Evolutionary conservation across 2,797 vertebrate genomes (phyloP).

Genomic region (Eulemur mongoz): DNA sequence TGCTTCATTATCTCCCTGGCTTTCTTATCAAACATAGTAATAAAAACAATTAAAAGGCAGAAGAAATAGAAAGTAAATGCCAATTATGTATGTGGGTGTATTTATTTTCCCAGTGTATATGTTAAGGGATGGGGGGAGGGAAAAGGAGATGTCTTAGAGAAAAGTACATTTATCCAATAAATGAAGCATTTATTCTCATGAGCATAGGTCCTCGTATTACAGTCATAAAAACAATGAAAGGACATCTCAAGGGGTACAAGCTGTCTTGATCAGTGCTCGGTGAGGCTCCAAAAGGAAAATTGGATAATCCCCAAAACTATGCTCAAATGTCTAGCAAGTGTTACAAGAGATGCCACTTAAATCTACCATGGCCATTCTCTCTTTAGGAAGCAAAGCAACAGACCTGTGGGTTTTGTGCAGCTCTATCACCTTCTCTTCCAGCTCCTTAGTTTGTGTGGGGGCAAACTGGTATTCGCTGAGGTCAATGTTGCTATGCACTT

Average conservation of each 20-base stretch:
- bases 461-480: slow-evolving; percentile 93
- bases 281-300: not conserved
- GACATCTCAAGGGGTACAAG: not conserved
- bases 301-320: not conserved
- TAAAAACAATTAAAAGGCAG: slow-evolving; percentile 2
- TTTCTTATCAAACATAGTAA: slow-evolving; percentile 2
- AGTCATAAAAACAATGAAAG: not conserved
- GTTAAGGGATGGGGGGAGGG: not conserved
- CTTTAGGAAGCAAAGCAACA: not conserved
- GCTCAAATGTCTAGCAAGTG: not conserved
- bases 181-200: not conserved
- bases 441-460: slow-evolving; percentile 94
- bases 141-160: not conserved
- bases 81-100: not conserved
- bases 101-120: not conserved
- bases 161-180: not conserved
- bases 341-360: not conserved
- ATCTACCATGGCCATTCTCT: not conserved
- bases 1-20: not conserved
- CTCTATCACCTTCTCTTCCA: slow-evolving; percentile 97
- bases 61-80: not conserved
- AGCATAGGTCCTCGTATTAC: not conserved
- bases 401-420: slow-evolving; percentile 97
- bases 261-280: not conserved
- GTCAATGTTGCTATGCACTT: slow-evolving; percentile 90